phyloP scores from a whole-genome alignment of 2,797 vertebrate species.

The Chrysocyon brachyurus region DNA sequence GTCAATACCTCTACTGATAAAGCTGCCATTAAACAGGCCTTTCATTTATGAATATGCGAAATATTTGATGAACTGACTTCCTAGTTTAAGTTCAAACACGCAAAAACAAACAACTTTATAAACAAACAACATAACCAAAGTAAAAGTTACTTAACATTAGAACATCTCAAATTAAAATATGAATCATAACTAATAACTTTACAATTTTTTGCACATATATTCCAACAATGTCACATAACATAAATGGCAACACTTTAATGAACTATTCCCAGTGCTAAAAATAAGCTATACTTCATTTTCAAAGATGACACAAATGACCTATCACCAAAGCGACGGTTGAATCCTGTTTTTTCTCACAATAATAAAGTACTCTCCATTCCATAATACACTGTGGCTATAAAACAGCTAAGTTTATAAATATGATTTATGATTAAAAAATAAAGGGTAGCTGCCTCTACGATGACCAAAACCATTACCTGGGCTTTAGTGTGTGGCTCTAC shows the following conservation, averaged over 20 bases:
- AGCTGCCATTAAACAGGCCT: background rate
- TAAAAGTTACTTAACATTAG: background rate
- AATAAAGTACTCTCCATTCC: background rate
- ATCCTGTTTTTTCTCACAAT: background rate
- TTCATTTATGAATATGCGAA: conserved; percentile 27
- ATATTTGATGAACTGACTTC: background rate
- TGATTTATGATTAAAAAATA: conserved; percentile 8
- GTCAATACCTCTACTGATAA: background rate
- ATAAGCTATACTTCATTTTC: background rate
- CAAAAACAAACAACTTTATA: conserved; percentile 13
- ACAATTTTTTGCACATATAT: background rate
- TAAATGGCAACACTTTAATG: background rate
- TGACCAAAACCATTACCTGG: background rate
- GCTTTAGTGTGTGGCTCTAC: background rate
- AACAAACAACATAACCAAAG: conserved; percentile 18
- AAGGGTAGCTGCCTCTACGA: background rate
- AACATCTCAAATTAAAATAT: conserved; percentile 40
- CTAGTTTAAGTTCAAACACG: conserved; percentile 41
- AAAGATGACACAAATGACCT: background rate
- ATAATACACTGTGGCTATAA: background rate
- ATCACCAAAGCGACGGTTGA: background rate
- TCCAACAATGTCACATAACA: background rate
- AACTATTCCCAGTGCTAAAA: background rate
- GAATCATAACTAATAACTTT: background rate
- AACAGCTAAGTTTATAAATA: background rate